A percentile compares a stretch with the other conserved stretches of the same genome.
These are phyloP conservation scores for Rhinogobio ventralis DNA, from an alignment of 2,797 vertebrate species.

Conservation along the genomic window DNA sequence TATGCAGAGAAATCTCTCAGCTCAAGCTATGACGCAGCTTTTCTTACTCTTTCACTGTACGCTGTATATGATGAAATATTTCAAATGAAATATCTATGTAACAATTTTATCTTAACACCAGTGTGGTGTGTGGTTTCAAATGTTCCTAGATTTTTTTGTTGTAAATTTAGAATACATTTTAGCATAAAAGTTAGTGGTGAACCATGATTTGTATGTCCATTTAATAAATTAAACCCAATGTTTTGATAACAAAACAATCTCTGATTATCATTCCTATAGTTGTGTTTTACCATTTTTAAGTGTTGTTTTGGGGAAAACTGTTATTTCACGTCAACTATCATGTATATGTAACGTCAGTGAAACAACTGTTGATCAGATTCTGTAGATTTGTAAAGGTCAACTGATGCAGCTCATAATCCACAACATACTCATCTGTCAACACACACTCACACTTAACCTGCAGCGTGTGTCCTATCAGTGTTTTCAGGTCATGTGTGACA, in stretches of 20 bases:
- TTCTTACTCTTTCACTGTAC: no score
- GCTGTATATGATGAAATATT: no score
- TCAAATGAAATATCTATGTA: no score
- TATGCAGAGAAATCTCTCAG: no score
- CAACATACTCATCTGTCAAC: slow-evolving; percentile 15
- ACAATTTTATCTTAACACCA: no score
- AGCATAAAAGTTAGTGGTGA: no score
- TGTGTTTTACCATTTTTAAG: neutral
- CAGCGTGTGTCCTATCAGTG: neutral
- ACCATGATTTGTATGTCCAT: no score
- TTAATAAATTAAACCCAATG: neutral
- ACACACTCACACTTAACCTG: neutral
- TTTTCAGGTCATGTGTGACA: slow-evolving; percentile 8
- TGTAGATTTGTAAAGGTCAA: neutral
- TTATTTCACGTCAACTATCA: neutral
- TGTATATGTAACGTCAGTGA: neutral
- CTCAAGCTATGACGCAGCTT: no score
- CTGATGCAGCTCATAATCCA: slow-evolving; percentile 1
- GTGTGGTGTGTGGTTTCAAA: no score
- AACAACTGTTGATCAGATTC: neutral
- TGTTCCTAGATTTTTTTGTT: no score
- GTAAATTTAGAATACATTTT: no score
- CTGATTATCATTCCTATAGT: neutral
- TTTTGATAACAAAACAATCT: neutral
- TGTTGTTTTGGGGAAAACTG: neutral